Conservation (phyloP, 1,140 invertebrate genomes). For the Coelopa frigida region DNA sequence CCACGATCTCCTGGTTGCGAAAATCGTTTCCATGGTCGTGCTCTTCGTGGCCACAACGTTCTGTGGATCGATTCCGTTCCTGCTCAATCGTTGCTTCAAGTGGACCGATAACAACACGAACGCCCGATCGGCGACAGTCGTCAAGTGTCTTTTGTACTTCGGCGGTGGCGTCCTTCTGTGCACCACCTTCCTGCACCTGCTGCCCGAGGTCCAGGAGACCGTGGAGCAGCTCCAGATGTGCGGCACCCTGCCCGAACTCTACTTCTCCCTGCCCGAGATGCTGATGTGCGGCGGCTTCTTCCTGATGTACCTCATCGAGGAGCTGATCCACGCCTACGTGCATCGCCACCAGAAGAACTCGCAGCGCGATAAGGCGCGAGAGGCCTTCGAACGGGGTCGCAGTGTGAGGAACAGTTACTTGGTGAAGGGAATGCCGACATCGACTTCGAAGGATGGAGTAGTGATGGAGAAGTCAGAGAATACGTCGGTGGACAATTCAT, state of each 20-base stretch:
- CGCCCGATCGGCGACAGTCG: conserved; percentile 45
- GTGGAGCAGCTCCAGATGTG: conserved; percentile 52
- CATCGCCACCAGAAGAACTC: conserved; percentile 45
- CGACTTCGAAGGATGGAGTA: no score
- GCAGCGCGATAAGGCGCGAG: conserved; percentile 17
- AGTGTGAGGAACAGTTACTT: conserved; percentile 37
- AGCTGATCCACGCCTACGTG: conserved; percentile 66
- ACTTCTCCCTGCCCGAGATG: conserved; percentile 61
- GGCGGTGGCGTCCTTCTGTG: conserved; percentile 86
- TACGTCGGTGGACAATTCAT: no score
- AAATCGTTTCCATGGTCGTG: conserved; percentile 63
- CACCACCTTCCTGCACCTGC: conserved; percentile 82
- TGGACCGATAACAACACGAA: conserved; percentile 50
- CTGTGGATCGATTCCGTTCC: conserved; percentile 61
- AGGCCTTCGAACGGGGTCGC: conserved; percentile 37
- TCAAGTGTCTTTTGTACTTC: conserved; percentile 66
- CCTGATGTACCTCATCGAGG: conserved; percentile 77
- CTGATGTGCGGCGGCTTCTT: conserved; percentile 75
- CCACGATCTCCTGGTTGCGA: conserved; percentile 51
- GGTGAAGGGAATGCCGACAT: conserved; percentile 20
- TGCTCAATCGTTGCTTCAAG: conserved; percentile 55
- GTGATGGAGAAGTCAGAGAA: no score
- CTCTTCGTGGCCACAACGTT: conserved; percentile 61
- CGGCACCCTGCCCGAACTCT: conserved; percentile 46
- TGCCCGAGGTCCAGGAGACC: conserved; percentile 77